These are phyloP conservation scores for Drosophila jambulina DNA, from an alignment of 1,140 invertebrate genomes.

Conservation along the genomic window DNA sequence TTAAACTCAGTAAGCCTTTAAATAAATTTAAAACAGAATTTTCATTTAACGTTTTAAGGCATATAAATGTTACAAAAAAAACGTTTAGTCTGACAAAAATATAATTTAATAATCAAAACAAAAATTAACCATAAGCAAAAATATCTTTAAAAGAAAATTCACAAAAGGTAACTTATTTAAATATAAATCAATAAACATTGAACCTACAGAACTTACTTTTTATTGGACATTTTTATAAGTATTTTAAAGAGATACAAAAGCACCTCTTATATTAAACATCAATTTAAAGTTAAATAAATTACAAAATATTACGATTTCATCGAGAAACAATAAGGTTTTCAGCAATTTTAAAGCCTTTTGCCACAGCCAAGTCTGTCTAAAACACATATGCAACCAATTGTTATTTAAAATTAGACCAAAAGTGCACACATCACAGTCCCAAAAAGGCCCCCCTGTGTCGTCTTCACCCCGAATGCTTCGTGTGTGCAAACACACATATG, in stretches of 20 bases:
- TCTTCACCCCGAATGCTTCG: background rate
- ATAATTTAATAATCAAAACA: no score
- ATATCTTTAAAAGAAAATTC: no score
- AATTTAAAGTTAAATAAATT: background rate
- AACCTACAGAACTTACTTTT: background rate
- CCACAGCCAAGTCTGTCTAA: background rate
- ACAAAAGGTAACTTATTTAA: background rate
- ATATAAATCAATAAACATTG: background rate
- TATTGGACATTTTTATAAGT: background rate
- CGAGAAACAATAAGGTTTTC: background rate
- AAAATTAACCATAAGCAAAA: no score
- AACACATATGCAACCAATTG: background rate
- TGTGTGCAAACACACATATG: background rate
- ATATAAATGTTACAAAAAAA: no score
- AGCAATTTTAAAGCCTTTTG: background rate
- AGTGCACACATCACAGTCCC: background rate
- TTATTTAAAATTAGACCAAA: conserved; percentile 6
- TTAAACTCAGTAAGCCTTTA: no score
- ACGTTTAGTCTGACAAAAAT: no score
- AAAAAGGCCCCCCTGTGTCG: background rate
- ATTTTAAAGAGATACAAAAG: background rate
- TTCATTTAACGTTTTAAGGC: no score
- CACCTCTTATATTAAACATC: background rate
- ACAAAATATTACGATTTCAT: background rate
- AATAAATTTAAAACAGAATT: no score